phyloP scores from a whole-genome alignment of 2,113 vertebrate species.

The Chelonoidis abingdonii region DNA sequence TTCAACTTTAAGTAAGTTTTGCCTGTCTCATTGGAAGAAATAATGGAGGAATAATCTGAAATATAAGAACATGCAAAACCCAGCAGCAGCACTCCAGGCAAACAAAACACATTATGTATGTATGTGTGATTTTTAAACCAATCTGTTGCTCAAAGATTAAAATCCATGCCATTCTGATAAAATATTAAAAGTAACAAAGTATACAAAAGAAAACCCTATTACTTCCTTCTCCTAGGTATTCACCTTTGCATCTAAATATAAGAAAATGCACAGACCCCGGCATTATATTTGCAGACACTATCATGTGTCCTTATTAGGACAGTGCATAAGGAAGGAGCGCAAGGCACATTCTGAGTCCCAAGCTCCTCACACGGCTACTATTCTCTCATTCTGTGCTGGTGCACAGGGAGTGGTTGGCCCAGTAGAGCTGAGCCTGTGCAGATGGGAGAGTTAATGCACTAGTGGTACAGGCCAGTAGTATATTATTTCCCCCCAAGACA shows the following conservation, averaged over 20 bases:
- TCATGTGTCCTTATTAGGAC: neutral
- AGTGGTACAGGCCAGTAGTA: neutral
- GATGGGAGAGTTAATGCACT: neutral
- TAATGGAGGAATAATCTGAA: constrained; percentile 3
- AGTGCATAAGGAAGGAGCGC: no score
- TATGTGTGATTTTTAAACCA: no score
- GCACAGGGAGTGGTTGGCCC: neutral
- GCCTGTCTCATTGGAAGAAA: constrained; percentile 32
- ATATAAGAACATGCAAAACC: constrained; percentile 52
- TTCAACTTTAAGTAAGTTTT: constrained; percentile 67
- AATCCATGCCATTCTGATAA: no score
- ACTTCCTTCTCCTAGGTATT: constrained; percentile 37
- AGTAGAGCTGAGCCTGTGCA: neutral
- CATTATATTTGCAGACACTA: neutral
- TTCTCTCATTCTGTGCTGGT: neutral
- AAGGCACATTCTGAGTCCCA: no score
- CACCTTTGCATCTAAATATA: constrained; percentile 16
- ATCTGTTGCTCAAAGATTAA: no score
- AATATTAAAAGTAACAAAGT: constrained; percentile 35
- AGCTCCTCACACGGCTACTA: no score
- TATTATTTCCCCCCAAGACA: neutral
- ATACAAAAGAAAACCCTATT: constrained; percentile 34
- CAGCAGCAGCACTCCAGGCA: constrained; percentile 20
- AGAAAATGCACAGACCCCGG: constrained; percentile 3
- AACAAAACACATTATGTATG: constrained; percentile 12